These are phyloP conservation scores for Syngnathus rostellatus DNA, from an alignment of 2,797 vertebrate genomes.

Conservation along the genomic window DNA sequence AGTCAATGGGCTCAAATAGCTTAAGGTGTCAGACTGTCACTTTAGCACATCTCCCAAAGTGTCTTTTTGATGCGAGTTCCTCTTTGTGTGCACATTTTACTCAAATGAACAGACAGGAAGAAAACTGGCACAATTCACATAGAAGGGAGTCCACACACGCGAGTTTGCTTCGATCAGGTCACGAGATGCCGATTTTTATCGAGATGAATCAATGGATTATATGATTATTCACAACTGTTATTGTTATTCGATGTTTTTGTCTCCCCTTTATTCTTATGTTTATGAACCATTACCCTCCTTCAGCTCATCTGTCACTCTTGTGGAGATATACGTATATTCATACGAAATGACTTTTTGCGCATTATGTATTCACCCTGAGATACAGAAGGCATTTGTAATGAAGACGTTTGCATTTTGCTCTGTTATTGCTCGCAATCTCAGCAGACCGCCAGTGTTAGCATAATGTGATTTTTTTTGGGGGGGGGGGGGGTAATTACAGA, in stretches of 20 bases:
- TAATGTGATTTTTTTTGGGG: constrained; percentile 52
- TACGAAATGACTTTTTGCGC: constrained; percentile 52
- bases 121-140: background rate
- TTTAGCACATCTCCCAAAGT: background rate
- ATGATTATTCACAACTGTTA: constrained; percentile 3
- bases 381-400: constrained; percentile 49
- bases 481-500: constrained; percentile 38
- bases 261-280: constrained; percentile 26
- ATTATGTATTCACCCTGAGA: constrained; percentile 41
- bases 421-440: constrained; percentile 44
- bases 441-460: constrained; percentile 49
- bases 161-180: too few relatives aligned
- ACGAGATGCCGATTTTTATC: background rate
- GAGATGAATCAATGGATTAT: background rate
- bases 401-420: constrained; percentile 37
- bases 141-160: too few relatives aligned
- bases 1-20: background rate
- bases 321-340: constrained; percentile 40
- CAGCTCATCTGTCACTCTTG: constrained; percentile 20
- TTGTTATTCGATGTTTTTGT: constrained; percentile 28
- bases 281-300: constrained; percentile 36
- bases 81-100: background rate
- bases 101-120: background rate
- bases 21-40: constrained; percentile 1
- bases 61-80: background rate